Evolutionary conservation across 2,113 vertebrate species (phyloP).

Genomic region (Cololabis saira): DNA sequence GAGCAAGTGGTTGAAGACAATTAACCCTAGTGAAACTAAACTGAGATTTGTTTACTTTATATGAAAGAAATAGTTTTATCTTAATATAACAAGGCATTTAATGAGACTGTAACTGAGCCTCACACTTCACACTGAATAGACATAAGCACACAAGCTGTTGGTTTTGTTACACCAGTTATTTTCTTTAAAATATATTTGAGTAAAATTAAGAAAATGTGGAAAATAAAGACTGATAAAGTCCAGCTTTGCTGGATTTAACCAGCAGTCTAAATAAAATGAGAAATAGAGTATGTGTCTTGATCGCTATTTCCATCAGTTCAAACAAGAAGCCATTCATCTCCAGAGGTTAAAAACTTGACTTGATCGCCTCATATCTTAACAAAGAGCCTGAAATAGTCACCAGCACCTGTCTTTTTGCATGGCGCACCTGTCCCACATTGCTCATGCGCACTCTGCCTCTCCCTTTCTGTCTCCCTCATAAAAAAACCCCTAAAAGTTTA

Average conservation of each 20-base stretch:
- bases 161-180: conserved; percentile 33
- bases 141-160: conserved; percentile 11
- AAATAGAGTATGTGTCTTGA: conserved; percentile 31
- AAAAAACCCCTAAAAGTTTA: conserved; percentile 25
- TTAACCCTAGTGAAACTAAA: neutral
- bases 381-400: conserved; percentile 79
- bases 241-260: neutral
- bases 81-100: neutral
- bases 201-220: neutral
- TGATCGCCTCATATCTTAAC: conserved; percentile 64
- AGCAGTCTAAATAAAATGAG: conserved; percentile 33
- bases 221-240: neutral
- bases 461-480: neutral
- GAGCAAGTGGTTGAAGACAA: conserved; percentile 2
- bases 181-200: neutral
- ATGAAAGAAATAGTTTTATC: neutral
- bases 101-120: neutral
- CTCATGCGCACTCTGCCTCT: conserved; percentile 72
- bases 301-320: conserved; percentile 43
- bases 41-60: neutral
- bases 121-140: conserved; percentile 8
- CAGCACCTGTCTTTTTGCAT: conserved; percentile 89
- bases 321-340: conserved; percentile 50
- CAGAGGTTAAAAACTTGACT: conserved; percentile 45
- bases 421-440: conserved; percentile 87